These are phyloP conservation scores for Adelphocoris suturalis DNA, from an alignment of 2,888 invertebrate genomes.

Conservation along the genomic window DNA sequence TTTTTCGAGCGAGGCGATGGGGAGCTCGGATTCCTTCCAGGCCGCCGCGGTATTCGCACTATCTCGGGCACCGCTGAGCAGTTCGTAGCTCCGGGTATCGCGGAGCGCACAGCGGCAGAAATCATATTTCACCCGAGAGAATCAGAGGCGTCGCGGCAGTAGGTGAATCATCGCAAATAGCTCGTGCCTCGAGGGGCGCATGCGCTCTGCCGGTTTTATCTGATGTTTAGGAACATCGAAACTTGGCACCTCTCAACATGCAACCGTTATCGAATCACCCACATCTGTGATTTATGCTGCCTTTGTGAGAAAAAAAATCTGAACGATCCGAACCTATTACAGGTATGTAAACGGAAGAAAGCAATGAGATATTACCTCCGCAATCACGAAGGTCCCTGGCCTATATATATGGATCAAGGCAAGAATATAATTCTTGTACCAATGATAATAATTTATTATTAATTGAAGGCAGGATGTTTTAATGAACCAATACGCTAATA, in stretches of 20 bases:
- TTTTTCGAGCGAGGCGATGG: background rate
- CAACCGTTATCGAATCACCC: conserved; percentile 21
- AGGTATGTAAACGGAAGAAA: conserved; percentile 5
- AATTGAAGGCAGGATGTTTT: background rate
- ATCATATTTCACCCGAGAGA: conserved; percentile 33
- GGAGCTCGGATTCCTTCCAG: background rate
- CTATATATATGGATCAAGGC: background rate
- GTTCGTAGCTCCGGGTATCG: background rate
- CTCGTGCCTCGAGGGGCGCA: conserved; percentile 47
- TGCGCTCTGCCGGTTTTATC: conserved; percentile 53
- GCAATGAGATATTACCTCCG: background rate
- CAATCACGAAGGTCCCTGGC: background rate
- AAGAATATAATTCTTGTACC: background rate
- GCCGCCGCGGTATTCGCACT: background rate
- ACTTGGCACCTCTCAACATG: conserved; percentile 53
- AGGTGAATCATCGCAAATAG: conserved; percentile 58
- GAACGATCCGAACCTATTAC: background rate
- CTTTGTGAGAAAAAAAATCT: background rate
- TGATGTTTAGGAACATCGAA: conserved; percentile 41
- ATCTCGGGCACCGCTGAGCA: background rate
- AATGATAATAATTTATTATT: too few relatives aligned
- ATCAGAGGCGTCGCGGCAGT: background rate
- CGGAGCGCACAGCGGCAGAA: conserved; percentile 4
- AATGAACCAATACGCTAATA: background rate
- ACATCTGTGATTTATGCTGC: background rate